Evolutionary conservation across 2,888 invertebrate genomes (phyloP).

Genomic region (Platycheirus rosarum): DNA sequence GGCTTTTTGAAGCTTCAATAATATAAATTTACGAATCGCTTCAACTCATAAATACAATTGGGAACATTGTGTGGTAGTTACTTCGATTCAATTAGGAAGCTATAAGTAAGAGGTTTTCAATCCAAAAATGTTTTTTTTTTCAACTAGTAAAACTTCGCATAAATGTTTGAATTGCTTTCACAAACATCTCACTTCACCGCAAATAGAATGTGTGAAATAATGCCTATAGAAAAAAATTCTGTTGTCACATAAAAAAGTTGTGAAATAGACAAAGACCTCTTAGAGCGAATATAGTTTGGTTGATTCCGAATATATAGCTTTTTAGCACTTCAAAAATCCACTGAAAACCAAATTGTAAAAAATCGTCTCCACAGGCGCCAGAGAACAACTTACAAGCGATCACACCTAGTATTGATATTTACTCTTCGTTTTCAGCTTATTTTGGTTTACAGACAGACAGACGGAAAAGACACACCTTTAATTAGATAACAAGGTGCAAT

Average conservation of each 20-base stretch:
- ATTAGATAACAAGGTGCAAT: conserved; percentile 49
- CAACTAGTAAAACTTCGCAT: conserved; percentile 24
- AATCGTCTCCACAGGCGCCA: conserved; percentile 25
- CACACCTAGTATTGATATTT: conserved; percentile 37
- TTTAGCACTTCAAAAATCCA: too few species aligned
- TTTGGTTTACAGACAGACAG: conserved; percentile 1
- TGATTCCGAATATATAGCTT: too few species aligned
- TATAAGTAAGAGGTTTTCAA: too few species aligned
- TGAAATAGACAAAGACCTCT: not conserved
- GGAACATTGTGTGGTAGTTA: too few species aligned
- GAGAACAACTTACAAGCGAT: conserved; percentile 31
- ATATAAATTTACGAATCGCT: too few species aligned
- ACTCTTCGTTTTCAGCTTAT: not conserved
- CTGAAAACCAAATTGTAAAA: not conserved
- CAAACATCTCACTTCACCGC: conserved; percentile 36
- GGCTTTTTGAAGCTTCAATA: too few species aligned
- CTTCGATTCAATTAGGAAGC: too few species aligned
- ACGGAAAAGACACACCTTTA: conserved; percentile 54
- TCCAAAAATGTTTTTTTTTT: too few species aligned
- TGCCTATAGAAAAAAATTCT: conserved; percentile 9
- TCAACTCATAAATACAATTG: too few species aligned
- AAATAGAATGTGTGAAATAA: conserved; percentile 52
- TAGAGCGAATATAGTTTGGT: too few species aligned
- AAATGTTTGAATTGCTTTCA: conserved; percentile 33
- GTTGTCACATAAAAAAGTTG: conserved; percentile 3